Percentiles rank a stretch among this genome's conserved stretches.
These are phyloP conservation scores for Montipora efflorescens DNA, from an alignment of 64 coral and sea anemone species.

Conservation along the genomic window DNA sequence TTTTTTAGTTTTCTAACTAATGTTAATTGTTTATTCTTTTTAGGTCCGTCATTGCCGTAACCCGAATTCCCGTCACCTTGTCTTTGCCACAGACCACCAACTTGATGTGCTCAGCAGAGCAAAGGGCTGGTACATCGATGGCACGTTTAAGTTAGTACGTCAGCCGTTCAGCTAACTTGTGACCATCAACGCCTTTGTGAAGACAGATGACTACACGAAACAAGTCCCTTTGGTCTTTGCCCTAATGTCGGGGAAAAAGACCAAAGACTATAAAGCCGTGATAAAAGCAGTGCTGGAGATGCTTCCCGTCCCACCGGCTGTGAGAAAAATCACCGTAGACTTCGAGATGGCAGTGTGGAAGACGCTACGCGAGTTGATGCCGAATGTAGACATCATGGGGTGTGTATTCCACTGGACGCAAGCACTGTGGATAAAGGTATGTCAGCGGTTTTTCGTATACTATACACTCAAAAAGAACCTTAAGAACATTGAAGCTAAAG, in stretches of 20 bases:
- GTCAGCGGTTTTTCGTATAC: not conserved
- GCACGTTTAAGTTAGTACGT: not conserved
- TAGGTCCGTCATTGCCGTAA: not conserved
- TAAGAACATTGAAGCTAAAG: too few species aligned
- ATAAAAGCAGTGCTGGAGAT: not conserved
- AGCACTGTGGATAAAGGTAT: not conserved
- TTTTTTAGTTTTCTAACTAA: not conserved
- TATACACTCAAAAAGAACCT: too few species aligned
- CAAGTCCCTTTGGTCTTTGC: conserved; percentile 58
- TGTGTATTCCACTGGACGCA: not conserved
- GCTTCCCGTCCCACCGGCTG: not conserved
- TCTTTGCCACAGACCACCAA: conserved; percentile 7
- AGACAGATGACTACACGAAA: not conserved
- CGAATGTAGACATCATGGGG: not conserved
- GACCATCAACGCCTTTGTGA: conserved; percentile 49
- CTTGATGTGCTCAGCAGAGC: not conserved
- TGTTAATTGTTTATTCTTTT: not conserved
- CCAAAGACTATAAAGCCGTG: conserved; percentile 15
- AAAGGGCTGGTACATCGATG: conserved; percentile 40
- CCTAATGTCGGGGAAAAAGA: conserved; percentile 30
- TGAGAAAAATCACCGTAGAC: not conserved
- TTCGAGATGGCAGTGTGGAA: too few species aligned
- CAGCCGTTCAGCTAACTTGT: not conserved
- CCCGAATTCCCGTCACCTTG: conserved; percentile 17
- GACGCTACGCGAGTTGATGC: not conserved